These are phyloP conservation scores for Florisuga fusca DNA, from an alignment of 2,797 vertebrate species.

Conservation along the genomic window DNA sequence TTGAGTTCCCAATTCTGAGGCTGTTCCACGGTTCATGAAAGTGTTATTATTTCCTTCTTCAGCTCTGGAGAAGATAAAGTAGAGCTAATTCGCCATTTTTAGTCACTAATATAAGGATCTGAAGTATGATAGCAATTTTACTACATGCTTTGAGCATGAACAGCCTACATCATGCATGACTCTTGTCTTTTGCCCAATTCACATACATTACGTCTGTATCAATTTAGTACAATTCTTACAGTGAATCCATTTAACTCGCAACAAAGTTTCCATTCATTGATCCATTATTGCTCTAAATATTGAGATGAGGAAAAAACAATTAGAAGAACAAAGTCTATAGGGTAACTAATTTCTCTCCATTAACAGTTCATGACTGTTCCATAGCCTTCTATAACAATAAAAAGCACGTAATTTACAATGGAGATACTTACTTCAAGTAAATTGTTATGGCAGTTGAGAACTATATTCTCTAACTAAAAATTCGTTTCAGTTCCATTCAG, in stretches of 20 bases:
- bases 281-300: background rate
- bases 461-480: background rate
- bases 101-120: background rate
- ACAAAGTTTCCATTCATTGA: background rate
- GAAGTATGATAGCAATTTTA: background rate
- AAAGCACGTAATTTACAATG: background rate
- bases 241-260: background rate
- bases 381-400: background rate
- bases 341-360: background rate
- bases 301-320: background rate
- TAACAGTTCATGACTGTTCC: background rate
- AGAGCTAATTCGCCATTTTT: background rate
- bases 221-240: background rate
- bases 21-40: background rate
- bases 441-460: background rate
- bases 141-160: background rate
- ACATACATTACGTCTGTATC: background rate
- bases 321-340: background rate
- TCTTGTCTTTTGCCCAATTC: background rate
- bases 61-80: background rate
- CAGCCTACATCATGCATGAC: background rate
- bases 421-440: background rate
- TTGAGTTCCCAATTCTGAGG: background rate
- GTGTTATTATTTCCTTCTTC: background rate
- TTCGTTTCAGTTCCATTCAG: background rate